Base-by-base conservation (phyloP, 2,113 vertebrate species). In the Serilophus lunatus region DNA sequence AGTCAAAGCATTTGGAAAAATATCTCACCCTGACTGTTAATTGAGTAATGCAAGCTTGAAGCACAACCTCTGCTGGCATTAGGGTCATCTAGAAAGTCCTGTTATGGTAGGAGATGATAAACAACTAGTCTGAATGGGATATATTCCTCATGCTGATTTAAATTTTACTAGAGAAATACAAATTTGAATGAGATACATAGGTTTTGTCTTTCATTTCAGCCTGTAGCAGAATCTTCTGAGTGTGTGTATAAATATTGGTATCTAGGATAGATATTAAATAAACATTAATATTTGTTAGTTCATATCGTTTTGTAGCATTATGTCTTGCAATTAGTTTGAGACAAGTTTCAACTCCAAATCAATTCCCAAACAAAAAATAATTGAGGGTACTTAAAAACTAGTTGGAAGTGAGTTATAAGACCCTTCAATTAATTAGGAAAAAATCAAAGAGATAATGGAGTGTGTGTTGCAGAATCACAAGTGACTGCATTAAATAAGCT, bases 361-460 rank as follows among this genome's bases (percentile, higher is more conserved):
- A 83, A 88, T 82, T 86, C 60, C 57, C 72, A 88, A 94, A 93
- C 56, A 90, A 92, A 92, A 89, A 88, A 86, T 93, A 95, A 96
- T 92, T 92, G 72, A 96, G 76, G 28, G 85, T 88, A 49, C 94
- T 97, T 94, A 76, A 91, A 94, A 91, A 79, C 49, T 90, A 88
- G 47, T 88, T 93, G 92, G 47, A 95, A 88, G 76, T 93, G 57
- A 68, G 83, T 94, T 88, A 96, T 94, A 93, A 96, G 56, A 70
- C 93, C 93, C 93, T 96, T 83, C 93, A 96, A 75, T 92, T 95
- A 96, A 95, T 93, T 93, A 94, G 56, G 85, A 71, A 86, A 95
- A 92, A 92, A 88, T 95, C 85, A 94, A 77, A 95, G 82, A 68
- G 64, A 90, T 78, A 61, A 78, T 88, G 69, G 57, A 86, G 64